Evolutionary conservation across 2,113 vertebrate species (phyloP).

Genomic region (Sceloporus tristichus): DNA sequence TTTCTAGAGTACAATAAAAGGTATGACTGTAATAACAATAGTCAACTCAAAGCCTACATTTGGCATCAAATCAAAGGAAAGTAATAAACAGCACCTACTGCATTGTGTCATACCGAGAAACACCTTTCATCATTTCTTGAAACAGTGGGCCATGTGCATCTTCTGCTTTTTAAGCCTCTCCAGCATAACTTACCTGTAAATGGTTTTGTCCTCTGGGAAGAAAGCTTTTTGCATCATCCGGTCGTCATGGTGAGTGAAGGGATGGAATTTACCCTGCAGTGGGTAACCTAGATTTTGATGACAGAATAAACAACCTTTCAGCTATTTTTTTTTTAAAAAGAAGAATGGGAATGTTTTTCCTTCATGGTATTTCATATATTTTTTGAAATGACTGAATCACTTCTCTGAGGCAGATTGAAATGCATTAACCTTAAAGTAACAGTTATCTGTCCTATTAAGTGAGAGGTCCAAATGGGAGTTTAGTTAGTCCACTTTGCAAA

Average conservation of each 20-base stretch:
- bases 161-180: constrained; percentile 10
- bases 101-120: not conserved
- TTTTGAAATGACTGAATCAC: constrained; percentile 14
- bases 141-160: constrained; percentile 18
- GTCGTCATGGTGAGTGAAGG: constrained; percentile 24
- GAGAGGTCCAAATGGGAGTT: constrained; percentile 40
- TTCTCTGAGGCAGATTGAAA: constrained; percentile 29
- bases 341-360: constrained; percentile 19
- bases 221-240: constrained; percentile 32
- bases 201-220: not conserved
- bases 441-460: constrained; percentile 29
- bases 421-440: not conserved
- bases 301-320: constrained; percentile 29
- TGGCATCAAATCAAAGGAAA: not conserved
- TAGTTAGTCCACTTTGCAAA: constrained; percentile 50
- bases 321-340: constrained; percentile 23
- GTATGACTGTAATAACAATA: constrained; percentile 15
- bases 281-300: constrained; percentile 45
- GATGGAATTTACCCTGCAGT: not conserved
- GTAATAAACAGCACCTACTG: constrained; percentile 24
- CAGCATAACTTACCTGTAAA: constrained; percentile 43
- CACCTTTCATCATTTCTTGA: constrained; percentile 16
- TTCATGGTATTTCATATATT: constrained; percentile 5
- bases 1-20: not conserved
- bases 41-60: constrained; percentile 1